Evolutionary conservation across 2,113 vertebrate species (phyloP).

Genomic region (Oreochromis niloticus): DNA sequence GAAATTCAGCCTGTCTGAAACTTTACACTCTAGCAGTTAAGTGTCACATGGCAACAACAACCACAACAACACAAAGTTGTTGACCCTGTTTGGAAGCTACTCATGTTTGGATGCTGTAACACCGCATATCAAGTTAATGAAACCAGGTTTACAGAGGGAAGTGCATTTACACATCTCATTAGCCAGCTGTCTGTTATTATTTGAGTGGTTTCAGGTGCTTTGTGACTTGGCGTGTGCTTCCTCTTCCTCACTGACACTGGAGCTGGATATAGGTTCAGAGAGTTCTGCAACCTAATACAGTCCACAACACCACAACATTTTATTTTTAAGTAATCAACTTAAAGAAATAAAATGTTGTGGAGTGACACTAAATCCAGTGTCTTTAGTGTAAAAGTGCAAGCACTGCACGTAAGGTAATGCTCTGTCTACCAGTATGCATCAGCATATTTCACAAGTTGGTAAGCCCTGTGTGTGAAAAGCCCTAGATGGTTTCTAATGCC

Average conservation of each 20-base stretch:
- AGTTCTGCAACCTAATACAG: not conserved
- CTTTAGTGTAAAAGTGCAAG: constrained; percentile 18
- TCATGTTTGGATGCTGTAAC: constrained; percentile 2
- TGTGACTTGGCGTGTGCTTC: not conserved
- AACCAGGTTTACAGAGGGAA: not conserved
- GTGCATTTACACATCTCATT: constrained; percentile 31
- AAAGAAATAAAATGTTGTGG: not conserved
- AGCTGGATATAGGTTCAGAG: not conserved
- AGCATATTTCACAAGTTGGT: constrained; percentile 40
- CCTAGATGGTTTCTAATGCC: constrained; percentile 42
- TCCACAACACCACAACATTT: not conserved
- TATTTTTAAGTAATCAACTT: not conserved
- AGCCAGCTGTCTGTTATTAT: constrained; percentile 5
- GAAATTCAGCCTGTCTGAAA: not conserved
- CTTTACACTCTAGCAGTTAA: not conserved
- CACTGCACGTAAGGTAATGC: not conserved
- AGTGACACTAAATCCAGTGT: not conserved
- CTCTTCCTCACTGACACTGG: not conserved
- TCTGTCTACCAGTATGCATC: not conserved
- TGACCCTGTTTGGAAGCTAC: constrained; percentile 14
- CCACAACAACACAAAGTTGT: constrained; percentile 8
- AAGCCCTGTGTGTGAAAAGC: constrained; percentile 44
- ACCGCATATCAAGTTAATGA: constrained; percentile 8
- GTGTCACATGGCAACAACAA: constrained; percentile 18
- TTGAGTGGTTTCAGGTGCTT: not conserved